Conservation (phyloP, 2,888 invertebrate species). For the Entomobrya proxima region DNA sequence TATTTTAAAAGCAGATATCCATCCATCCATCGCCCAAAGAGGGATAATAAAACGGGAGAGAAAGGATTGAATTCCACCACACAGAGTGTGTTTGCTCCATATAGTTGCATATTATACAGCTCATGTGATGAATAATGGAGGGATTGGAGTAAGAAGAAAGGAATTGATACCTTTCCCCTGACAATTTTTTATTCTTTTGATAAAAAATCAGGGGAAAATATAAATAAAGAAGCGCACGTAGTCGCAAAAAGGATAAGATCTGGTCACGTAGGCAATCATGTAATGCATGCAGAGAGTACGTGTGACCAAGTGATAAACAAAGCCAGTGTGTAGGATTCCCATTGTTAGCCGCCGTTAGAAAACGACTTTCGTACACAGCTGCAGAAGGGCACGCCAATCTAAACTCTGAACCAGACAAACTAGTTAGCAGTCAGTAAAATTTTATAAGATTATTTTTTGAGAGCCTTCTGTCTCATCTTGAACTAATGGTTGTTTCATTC, state of each 20-base stretch:
- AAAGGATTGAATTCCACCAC: conserved; percentile 15
- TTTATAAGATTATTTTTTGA: not conserved
- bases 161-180: not conserved
- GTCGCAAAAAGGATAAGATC: not conserved
- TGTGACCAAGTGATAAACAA: no score
- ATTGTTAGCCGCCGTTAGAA: no score
- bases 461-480: not conserved
- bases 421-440: conserved; percentile 8
- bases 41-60: not conserved
- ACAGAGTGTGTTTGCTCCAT: not conserved
- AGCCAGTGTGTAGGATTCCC: no score
- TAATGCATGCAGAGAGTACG: no score
- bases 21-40: not conserved
- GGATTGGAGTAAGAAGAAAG: conserved; percentile 11
- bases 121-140: conserved; percentile 13
- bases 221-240: not conserved
- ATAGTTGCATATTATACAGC: not conserved
- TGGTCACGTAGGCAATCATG: no score
- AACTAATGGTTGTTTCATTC: no score
- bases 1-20: conserved; percentile 24
- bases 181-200: not conserved
- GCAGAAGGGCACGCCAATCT: no score
- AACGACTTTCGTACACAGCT: no score
- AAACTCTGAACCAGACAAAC: no score
- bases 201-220: not conserved